Evolutionary conservation across 2,797 vertebrate genomes (phyloP), one percentile per base, ranked within the genome.

Genomic region (Masticophis lateralis): DNA sequence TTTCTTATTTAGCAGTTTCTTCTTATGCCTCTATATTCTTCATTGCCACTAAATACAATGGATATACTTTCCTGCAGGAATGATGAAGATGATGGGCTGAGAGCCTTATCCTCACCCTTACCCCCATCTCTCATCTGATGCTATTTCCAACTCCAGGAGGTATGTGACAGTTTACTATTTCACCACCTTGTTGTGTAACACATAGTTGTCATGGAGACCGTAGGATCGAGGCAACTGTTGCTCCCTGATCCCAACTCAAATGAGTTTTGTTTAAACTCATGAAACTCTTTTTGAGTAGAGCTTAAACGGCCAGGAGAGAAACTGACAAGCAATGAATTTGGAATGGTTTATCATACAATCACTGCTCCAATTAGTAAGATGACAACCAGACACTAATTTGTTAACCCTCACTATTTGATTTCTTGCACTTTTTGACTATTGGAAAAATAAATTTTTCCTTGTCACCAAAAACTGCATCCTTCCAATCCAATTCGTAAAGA

Each of bases 181-280:
- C 47, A 87, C 61, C 74, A 74, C 37, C 55, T 88, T 88, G 61
- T 92, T 94, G 86, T 87, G 89, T 92, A 94, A 88, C 43, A 43
- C 18, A 55, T 43, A 37, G 83, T 92, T 94, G 91, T 87, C 91
- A 88, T 92, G 91, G 93, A n/a, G 56, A 92, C 22, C 51, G 18
- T 56, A 66, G 88, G 88, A 87, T 92, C 25, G 9, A 37, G 32
- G 83, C 56, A 69, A 43, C 61, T 87, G 61, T 74, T 74, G 88
- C 91, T 92, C 57, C n/a, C 22, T 47, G 27, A 88, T 87, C 51
- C 88, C 27, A 47, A 56, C 53, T 53, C 18, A 89, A 69, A 88
- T 59, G n/a, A 32, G 47, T 25, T 86, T 66, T 94, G 88, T 90
- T 92, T 90, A 60, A 90, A 74, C 43, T 25, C 87, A 61, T 90